A percentile compares a stretch with the other conserved stretches of the same genome.
Conservation (phyloP, 2,888 invertebrate species). For the Carpatolechia fugitivella region DNA sequence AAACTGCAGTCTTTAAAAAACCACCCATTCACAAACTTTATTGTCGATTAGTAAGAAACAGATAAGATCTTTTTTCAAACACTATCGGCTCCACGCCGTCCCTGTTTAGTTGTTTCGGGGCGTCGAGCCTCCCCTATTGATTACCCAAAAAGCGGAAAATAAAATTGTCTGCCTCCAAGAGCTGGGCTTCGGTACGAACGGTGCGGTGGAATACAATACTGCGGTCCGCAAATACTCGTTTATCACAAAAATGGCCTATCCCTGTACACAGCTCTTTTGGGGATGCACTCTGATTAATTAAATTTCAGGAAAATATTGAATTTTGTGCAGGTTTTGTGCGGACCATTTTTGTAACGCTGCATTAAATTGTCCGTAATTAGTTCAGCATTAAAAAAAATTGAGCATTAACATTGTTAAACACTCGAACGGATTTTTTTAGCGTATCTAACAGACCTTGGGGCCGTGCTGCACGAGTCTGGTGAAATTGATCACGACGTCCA, state of each 20-base stretch:
- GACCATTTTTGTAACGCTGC: too few species aligned
- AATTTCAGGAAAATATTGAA: slow-evolving; percentile 10
- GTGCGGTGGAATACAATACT: slow-evolving; percentile 50
- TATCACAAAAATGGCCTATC: slow-evolving; percentile 37
- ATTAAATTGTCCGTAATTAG: too few species aligned
- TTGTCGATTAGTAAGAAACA: too few species aligned
- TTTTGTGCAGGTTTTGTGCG: background rate
- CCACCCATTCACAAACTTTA: too few species aligned
- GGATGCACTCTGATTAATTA: slow-evolving; percentile 15
- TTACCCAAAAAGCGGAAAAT: slow-evolving; percentile 79
- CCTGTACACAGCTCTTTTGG: slow-evolving; percentile 12
- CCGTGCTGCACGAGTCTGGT: too few species aligned
- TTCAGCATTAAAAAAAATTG: too few species aligned
- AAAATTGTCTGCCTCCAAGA: slow-evolving; percentile 65
- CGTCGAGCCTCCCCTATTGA: slow-evolving; percentile 75
- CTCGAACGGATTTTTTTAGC: too few species aligned
- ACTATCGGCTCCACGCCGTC: slow-evolving; percentile 38
- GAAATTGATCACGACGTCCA: too few species aligned
- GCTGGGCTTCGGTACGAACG: slow-evolving; percentile 15
- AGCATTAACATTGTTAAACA: too few species aligned
- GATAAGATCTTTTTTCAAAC: background rate
- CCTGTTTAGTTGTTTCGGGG: slow-evolving; percentile 56
- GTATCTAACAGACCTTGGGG: too few species aligned
- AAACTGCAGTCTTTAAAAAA: too few species aligned
- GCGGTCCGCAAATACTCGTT: slow-evolving; percentile 40